A percentile compares a stretch with the other conserved stretches of the same genome.
Conservation (phyloP, 2,113 vertebrate species). For the Odocoileus hemionus region DNA sequence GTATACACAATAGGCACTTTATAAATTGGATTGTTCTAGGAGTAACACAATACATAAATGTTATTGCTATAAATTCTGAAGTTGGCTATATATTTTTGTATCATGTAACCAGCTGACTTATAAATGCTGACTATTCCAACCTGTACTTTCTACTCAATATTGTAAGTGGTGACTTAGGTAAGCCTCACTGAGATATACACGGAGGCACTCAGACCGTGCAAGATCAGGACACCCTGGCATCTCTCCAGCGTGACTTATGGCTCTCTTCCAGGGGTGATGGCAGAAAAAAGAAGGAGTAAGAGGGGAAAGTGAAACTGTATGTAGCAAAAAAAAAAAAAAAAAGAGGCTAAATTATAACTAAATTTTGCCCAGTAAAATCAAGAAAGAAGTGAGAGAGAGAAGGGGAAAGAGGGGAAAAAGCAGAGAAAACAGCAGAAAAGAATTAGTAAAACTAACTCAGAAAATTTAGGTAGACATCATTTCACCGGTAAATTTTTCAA, state of each 20-base stretch:
- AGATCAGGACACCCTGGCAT: not conserved
- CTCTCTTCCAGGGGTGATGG: not conserved
- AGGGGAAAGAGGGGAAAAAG: not conserved
- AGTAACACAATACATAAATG: slow-evolving; percentile 75
- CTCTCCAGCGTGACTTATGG: not conserved
- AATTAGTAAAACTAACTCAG: not conserved
- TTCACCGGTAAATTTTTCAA: not conserved
- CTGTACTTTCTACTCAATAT: slow-evolving; percentile 20
- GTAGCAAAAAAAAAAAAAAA: not conserved
- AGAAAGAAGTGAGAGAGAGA: not conserved
- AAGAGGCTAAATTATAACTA: not conserved
- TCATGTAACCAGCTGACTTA: slow-evolving; percentile 52
- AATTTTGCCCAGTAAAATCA: not conserved
- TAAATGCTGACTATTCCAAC: not conserved
- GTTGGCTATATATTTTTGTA: slow-evolving; percentile 59
- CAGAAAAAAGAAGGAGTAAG: not conserved
- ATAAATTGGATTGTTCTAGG: slow-evolving; percentile 75
- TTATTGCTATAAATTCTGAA: slow-evolving; percentile 76
- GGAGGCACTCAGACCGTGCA: not conserved
- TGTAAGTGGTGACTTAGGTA: slow-evolving; percentile 15
- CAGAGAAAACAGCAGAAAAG: not conserved
- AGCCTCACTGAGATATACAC: not conserved
- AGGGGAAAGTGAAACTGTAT: not conserved
- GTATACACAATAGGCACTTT: slow-evolving; percentile 75
- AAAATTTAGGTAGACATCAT: not conserved